A percentile compares a stretch with the other conserved stretches of the same genome.
phyloP scores from a whole-genome alignment of 2,113 vertebrate species.

The Leucoraja erinaceus region DNA sequence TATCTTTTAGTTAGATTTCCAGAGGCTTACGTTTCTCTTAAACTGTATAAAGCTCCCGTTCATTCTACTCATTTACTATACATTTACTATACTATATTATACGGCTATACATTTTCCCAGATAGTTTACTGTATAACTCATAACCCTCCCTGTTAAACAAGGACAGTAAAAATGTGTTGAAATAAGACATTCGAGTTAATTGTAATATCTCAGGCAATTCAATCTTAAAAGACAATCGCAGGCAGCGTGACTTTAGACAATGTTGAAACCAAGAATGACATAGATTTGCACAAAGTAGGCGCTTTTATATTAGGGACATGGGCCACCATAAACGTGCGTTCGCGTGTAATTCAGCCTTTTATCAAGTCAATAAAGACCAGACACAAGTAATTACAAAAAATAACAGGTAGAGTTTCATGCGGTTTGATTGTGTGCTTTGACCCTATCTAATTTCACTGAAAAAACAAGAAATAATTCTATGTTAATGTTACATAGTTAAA shows the following conservation, averaged over 20 bases:
- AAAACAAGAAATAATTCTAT: no score
- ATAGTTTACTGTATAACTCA: not conserved
- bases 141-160: not conserved
- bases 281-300: not conserved
- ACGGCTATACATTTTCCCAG: no score
- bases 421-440: not conserved
- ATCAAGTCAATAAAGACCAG: not conserved
- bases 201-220: conserved; percentile 45
- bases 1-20: not conserved
- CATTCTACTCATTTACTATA: not conserved
- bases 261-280: not conserved
- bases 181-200: conserved; percentile 42
- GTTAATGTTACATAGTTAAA: not conserved
- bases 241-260: conserved; percentile 35
- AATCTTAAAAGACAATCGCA: conserved; percentile 44
- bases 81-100: no score
- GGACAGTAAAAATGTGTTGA: not conserved
- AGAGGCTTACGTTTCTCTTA: not conserved
- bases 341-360: not conserved
- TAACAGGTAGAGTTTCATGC: not conserved
- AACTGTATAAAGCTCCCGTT: not conserved
- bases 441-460: not conserved
- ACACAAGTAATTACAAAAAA: not conserved
- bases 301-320: not conserved
- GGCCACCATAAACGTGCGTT: not conserved